Evolutionary conservation across 2,797 vertebrate species (phyloP).

Genomic region (Lepus oiostolus): DNA sequence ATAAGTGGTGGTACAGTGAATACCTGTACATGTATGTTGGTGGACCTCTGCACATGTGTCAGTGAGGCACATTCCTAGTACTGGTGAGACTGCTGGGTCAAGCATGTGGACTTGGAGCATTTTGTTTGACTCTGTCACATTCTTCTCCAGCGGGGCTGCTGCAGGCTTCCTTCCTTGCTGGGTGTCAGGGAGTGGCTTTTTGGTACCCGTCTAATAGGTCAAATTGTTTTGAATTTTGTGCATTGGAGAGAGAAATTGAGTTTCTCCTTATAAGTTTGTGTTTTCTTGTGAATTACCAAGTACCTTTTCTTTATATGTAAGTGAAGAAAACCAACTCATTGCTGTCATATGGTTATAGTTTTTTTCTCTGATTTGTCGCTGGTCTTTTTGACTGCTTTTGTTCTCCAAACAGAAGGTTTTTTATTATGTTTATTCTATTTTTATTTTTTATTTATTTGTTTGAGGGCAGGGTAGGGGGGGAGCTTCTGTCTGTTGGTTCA

Average conservation of each 20-base stretch:
- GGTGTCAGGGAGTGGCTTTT: not conserved
- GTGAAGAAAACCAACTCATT: not conserved
- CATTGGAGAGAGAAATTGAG: not conserved
- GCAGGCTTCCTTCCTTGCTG: not conserved
- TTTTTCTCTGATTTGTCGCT: not conserved
- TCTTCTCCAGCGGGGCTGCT: not conserved
- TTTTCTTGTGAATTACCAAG: not conserved
- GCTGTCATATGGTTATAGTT: not conserved
- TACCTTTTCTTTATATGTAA: not conserved
- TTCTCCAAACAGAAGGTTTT: not conserved
- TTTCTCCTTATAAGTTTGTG: not conserved
- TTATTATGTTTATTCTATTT: not conserved
- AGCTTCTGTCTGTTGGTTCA: not conserved
- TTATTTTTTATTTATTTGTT: no score
- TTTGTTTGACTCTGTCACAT: not conserved
- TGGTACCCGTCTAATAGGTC: not conserved
- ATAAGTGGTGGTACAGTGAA: not conserved
- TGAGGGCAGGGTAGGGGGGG: no score
- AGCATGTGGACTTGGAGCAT: not conserved
- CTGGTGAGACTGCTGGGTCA: not conserved
- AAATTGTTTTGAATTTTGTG: slow-evolving; percentile 11
- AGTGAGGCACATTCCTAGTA: not conserved
- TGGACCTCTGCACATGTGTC: not conserved
- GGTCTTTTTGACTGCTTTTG: not conserved
- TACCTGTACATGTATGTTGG: not conserved